Evolutionary conservation across 37 sponge, comb jelly and placozoan genomes (phyloP).

Genomic region (Agelas oroides): DNA sequence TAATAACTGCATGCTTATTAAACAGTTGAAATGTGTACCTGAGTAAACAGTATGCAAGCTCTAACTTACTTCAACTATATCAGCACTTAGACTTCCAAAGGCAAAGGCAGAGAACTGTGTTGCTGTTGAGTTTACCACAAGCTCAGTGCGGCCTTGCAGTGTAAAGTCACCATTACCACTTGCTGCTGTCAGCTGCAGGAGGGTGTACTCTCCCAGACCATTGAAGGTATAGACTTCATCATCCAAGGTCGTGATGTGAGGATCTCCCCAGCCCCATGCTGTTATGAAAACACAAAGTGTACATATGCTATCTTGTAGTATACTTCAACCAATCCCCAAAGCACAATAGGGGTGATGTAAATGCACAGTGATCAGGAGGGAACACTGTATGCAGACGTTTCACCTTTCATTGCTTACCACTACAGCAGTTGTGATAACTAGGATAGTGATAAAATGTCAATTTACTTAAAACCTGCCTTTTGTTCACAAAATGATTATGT

Average conservation of each 20-base stretch:
- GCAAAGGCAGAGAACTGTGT: conserved; percentile 68
- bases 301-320: background rate
- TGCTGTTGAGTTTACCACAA: conserved; percentile 27
- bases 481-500: too few species aligned
- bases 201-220: conserved; percentile 73
- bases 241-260: conserved; percentile 80
- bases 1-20: too few species aligned
- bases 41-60: too few species aligned
- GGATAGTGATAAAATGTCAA: too few species aligned
- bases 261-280: conserved; percentile 81
- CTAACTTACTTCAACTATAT: conserved; percentile 14
- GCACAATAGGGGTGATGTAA: too few species aligned
- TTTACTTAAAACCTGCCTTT: too few species aligned
- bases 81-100: background rate
- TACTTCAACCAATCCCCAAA: too few species aligned
- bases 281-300: background rate
- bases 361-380: background rate
- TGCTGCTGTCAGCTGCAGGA: background rate
- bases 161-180: background rate
- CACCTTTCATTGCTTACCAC: background rate
- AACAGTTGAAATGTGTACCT: too few species aligned
- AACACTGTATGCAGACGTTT: background rate
- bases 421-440: background rate
- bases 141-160: conserved; percentile 56
- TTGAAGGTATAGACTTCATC: conserved; percentile 77